Evolutionary conservation across 2,113 vertebrate genomes (phyloP).

Genomic region (Corydoras sp.): DNA sequence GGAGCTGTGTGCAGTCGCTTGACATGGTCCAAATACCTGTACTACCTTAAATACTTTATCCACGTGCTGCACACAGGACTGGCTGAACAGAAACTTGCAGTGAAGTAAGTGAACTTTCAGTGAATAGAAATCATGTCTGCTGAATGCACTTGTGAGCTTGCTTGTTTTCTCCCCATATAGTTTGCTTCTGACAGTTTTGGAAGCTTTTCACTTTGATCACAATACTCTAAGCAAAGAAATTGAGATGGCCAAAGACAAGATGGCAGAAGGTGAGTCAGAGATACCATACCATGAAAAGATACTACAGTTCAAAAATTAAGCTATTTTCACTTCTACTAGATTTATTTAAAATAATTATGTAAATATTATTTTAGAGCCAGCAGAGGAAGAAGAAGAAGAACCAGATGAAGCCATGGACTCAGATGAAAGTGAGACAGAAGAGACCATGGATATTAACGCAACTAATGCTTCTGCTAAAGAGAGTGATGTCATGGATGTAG

Average conservation of each 20-base stretch:
- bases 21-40: constrained; percentile 89
- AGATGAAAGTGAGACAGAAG: no score
- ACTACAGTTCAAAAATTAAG: no score
- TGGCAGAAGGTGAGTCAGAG: constrained; percentile 64
- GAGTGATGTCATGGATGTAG: no score
- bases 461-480: no score
- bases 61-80: constrained; percentile 82
- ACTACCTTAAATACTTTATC: constrained; percentile 86
- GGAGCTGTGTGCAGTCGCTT: constrained; percentile 83
- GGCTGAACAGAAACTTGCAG: constrained; percentile 80
- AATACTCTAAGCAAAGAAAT: constrained; percentile 81
- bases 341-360: no score
- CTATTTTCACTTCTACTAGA: no score
- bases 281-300: no score
- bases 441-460: no score
- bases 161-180: constrained; percentile 55
- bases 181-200: constrained; percentile 83
- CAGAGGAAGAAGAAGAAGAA: constrained; percentile 34
- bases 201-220: constrained; percentile 92
- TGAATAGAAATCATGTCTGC: neutral
- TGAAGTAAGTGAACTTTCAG: constrained; percentile 64
- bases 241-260: constrained; percentile 63
- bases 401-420: no score
- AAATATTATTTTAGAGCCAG: neutral
- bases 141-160: no score